Conservation (phyloP, 1,140 invertebrate genomes). For the Macrotrachela quadricornifera region DNA sequence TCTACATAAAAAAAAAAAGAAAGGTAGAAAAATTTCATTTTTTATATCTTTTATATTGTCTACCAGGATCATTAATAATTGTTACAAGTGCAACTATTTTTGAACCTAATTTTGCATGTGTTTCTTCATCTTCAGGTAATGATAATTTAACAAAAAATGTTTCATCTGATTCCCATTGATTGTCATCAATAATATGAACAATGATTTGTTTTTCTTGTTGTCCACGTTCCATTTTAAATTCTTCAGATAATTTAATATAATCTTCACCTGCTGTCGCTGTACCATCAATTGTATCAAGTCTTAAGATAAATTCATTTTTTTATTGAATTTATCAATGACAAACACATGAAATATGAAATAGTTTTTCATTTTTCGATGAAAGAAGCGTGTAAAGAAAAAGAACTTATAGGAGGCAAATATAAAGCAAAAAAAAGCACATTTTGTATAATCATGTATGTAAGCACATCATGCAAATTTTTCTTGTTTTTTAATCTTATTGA, state of each 20-base stretch:
- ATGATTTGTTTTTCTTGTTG: constrained; percentile 38
- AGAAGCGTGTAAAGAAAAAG: not conserved
- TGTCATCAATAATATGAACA: constrained; percentile 37
- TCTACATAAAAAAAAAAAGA: constrained; percentile 27
- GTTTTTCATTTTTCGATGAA: not conserved
- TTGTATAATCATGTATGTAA: too few relatives aligned
- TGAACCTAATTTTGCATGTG: constrained; percentile 31
- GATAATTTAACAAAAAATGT: constrained; percentile 36
- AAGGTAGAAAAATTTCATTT: not conserved
- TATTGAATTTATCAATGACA: not conserved
- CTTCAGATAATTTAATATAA: constrained; percentile 37
- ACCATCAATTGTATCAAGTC: constrained; percentile 42
- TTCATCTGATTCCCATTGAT: constrained; percentile 43
- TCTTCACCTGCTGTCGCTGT: constrained; percentile 37
- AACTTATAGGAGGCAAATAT: too few relatives aligned
- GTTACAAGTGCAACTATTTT: constrained; percentile 40
- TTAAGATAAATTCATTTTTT: constrained; percentile 12
- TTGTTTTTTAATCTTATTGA: too few relatives aligned
- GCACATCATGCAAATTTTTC: too few relatives aligned
- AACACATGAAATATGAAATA: not conserved
- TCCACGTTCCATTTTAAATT: constrained; percentile 35
- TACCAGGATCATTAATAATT: constrained; percentile 44
- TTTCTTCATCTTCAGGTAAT: constrained; percentile 12
- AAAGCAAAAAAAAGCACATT: too few relatives aligned
- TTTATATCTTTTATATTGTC: not conserved